phyloP scores from a whole-genome alignment of 2,797 vertebrate species.

The Paguma larvata region DNA sequence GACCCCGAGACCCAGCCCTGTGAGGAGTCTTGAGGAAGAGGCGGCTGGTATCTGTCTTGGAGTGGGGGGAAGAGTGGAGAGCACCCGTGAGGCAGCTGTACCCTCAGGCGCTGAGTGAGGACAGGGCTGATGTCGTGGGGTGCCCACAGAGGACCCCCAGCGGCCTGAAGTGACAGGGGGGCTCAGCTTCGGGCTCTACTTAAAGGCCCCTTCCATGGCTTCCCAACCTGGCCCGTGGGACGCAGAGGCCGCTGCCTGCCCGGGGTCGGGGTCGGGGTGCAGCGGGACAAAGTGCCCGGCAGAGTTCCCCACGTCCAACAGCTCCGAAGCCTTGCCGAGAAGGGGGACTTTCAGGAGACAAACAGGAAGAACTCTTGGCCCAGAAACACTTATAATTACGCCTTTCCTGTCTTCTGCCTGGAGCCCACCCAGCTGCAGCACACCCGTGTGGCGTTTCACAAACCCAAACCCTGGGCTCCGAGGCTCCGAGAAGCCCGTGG shows the following conservation, averaged over 20 bases:
- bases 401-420: not conserved
- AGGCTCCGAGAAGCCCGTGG: not conserved
- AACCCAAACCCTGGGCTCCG: not conserved
- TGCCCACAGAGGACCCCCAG: not conserved
- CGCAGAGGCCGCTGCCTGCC: not conserved
- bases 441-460: not conserved
- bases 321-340: not conserved
- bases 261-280: accelerated
- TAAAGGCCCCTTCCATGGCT: not conserved
- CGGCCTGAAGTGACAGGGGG: not conserved
- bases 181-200: not conserved
- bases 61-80: too few species aligned
- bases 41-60: not conserved
- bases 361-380: not conserved
- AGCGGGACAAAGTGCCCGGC: accelerated
- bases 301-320: not conserved
- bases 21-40: not conserved
- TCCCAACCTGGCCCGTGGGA: not conserved
- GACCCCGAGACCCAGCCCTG: not conserved
- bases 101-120: not conserved
- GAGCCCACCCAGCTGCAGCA: not conserved
- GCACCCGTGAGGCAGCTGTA: not conserved
- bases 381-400: not conserved
- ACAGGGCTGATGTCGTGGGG: not conserved
- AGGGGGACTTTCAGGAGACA: not conserved